Evolutionary conservation across 2,888 invertebrate genomes (phyloP).

Genomic region (Brachyopa scutellaris): DNA sequence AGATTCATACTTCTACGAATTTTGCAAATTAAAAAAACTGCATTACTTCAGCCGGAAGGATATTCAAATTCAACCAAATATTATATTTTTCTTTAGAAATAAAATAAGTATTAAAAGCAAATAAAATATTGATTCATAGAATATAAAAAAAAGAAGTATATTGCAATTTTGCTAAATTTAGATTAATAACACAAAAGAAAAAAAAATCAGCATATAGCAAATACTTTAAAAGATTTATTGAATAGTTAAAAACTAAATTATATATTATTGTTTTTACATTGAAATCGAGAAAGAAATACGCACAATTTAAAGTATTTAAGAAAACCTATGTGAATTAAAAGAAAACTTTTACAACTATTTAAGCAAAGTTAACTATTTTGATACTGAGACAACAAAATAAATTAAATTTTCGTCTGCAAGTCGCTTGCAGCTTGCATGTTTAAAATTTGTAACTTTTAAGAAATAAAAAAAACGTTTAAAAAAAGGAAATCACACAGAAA

Average conservation of each 20-base stretch:
- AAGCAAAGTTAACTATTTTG: constrained; percentile 63
- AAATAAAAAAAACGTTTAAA: constrained; percentile 10
- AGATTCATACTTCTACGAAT: background rate
- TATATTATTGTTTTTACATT: constrained; percentile 39
- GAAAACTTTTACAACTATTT: constrained; percentile 40
- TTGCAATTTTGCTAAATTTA: background rate
- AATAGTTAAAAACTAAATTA: constrained; percentile 18
- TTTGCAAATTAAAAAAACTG: background rate
- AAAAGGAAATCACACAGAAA: background rate
- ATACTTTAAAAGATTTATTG: constrained; percentile 6
- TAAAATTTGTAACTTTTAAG: constrained; percentile 44
- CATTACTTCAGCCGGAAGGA: too few relatives aligned
- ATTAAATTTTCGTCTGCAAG: constrained; percentile 36
- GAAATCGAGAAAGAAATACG: constrained; percentile 59
- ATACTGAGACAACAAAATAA: constrained; percentile 47
- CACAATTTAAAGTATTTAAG: constrained; percentile 64
- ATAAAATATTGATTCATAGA: constrained; percentile 37
- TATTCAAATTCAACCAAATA: too few relatives aligned
- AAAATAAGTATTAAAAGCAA: too few relatives aligned
- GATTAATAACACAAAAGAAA: too few relatives aligned
- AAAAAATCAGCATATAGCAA: too few relatives aligned
- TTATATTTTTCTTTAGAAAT: background rate
- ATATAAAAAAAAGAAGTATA: background rate
- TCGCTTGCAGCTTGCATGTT: constrained; percentile 54
- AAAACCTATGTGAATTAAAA: constrained; percentile 15